Evolutionary conservation across 2,888 invertebrate species (phyloP).

Genomic region (Stenotaenia linearis): DNA sequence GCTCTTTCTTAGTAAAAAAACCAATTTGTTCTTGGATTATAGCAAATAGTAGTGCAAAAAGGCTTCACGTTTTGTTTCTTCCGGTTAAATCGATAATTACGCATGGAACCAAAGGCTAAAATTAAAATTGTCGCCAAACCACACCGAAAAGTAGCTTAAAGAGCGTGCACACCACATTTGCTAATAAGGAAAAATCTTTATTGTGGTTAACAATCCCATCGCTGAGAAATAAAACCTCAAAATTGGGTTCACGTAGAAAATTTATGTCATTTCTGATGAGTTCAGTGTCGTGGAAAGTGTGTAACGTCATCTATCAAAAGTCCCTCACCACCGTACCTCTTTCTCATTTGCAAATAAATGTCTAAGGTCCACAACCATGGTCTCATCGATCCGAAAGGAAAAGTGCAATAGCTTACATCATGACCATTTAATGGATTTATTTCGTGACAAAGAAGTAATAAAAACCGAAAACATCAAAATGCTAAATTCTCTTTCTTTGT

Average conservation of each 20-base stretch:
- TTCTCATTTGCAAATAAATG: slow-evolving; percentile 1
- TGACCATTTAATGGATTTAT: slow-evolving; percentile 6
- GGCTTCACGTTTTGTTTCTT: neutral
- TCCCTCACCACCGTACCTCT: neutral
- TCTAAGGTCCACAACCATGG: neutral
- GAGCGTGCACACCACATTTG: neutral
- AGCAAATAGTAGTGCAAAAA: slow-evolving; percentile 6
- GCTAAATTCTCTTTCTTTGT: neutral
- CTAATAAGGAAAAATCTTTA: neutral
- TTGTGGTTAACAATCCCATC: neutral
- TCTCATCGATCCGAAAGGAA: neutral
- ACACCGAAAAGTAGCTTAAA: slow-evolving; percentile 4
- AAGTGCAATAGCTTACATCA: neutral
- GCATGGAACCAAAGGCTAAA: slow-evolving; percentile 11
- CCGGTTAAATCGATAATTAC: slow-evolving; percentile 19
- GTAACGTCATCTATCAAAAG: neutral
- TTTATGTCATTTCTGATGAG: neutral
- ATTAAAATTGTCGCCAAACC: slow-evolving; percentile 19
- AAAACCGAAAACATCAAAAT: neutral
- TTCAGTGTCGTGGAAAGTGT: neutral
- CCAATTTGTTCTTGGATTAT: slow-evolving; percentile 6
- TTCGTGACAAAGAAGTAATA: neutral
- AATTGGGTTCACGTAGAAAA: neutral
- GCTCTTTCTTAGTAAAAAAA: neutral
- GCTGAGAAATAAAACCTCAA: neutral